These are phyloP conservation scores for Podarcis siculus DNA, from an alignment of 2,797 vertebrate species.

Conservation along the genomic window DNA sequence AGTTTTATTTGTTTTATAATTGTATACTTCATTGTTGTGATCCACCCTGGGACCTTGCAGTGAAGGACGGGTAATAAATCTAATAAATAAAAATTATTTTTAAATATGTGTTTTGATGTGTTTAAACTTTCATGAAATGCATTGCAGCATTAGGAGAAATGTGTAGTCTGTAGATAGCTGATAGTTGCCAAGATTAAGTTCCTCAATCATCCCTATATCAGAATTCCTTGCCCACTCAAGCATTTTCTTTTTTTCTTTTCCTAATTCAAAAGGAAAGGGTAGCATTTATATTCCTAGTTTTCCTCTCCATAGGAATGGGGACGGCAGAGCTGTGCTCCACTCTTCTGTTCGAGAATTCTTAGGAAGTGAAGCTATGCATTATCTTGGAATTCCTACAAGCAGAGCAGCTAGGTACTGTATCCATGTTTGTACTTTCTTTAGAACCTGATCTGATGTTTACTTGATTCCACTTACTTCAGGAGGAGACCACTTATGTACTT, in stretches of 20 bases:
- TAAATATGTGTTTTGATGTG: neutral
- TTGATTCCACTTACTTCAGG: neutral
- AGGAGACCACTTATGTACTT: neutral
- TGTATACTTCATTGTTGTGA: too few relatives aligned
- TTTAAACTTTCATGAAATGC: neutral
- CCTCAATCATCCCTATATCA: neutral
- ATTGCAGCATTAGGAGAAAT: neutral
- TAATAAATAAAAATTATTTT: too few relatives aligned
- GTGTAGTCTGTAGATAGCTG: neutral
- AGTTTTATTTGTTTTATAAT: neutral
- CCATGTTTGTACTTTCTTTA: slow-evolving; percentile 26
- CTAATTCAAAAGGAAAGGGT: slow-evolving; percentile 8
- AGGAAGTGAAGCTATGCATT: slow-evolving; percentile 86
- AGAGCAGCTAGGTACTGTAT: slow-evolving; percentile 82
- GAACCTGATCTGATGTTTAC: neutral
- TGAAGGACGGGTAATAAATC: too few relatives aligned
- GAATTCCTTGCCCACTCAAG: neutral
- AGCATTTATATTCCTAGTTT: slow-evolving; percentile 8
- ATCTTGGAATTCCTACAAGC: slow-evolving; percentile 84
- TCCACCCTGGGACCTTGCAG: too few relatives aligned
- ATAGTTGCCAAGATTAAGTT: neutral
- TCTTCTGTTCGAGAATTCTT: slow-evolving; percentile 87
- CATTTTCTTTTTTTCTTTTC: slow-evolving; percentile 13
- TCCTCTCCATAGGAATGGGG: slow-evolving; percentile 76
- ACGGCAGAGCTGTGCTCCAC: slow-evolving; percentile 85